Base-by-base conservation (phyloP, 2,797 vertebrate species). In the Crenichthys baileyi region DNA sequence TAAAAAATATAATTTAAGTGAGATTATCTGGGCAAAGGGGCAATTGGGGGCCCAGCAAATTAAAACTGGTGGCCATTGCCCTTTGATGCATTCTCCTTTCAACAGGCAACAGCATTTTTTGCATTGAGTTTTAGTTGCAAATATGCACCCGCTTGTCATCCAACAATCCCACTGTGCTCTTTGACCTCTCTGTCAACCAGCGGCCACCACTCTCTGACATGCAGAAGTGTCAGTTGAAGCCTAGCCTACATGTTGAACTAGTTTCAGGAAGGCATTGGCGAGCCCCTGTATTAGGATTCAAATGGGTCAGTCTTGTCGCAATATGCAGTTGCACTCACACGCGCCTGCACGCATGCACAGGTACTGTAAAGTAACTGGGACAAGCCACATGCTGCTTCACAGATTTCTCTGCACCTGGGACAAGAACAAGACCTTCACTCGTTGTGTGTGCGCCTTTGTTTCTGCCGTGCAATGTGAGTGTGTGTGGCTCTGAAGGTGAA, bases 301-400 rank as follows among this genome's bases (percentile, higher is more conserved):
- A 95, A 95, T 95, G 93, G 95, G 94, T 95, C 95, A 95, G 85
- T 93, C 91, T 94, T 95, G 94, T 94, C 90, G 92, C 94, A 95
- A 93, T 93, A 93, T 79, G 89, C 91, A 92, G 79, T 91, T 70
- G 80, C 81, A 79, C 86, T 84, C 87, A 83, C 72, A 73, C 82
- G 72, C 79, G 75, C 89, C 85, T 15, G 26, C 41, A 18, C 44
- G 7, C 55, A 72, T 18, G 1, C 86, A 85, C 93, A 94, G 91
- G 92, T 94, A 94, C 89, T 91, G 91, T 93, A 89, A 86, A 93
- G 88, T 92, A 96, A 95, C 90, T 95, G 93, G 95, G 95, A 94
- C 95, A 96, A 92, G 91, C 91, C 93, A 94, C 94, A 95, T 92
- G 91, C 95, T 94, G 94, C 90, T 93, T 92, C 90, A 88, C 92